phyloP scores from a whole-genome alignment of 2,113 vertebrate species.

The Eulemur macaco region DNA sequence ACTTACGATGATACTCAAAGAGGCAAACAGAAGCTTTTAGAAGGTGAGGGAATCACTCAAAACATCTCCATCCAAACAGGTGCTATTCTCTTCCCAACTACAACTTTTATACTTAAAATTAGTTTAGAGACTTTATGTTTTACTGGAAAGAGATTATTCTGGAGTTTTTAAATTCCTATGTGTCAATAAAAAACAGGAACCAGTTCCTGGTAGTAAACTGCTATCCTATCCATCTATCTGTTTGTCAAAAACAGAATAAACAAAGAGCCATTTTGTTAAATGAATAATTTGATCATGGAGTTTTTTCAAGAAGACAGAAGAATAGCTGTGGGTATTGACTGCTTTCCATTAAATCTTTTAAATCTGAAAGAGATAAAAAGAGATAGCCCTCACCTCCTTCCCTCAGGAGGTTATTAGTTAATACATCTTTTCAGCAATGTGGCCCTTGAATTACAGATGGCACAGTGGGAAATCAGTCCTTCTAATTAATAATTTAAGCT shows the following conservation, averaged over 20 bases:
- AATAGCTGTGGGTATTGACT: background rate
- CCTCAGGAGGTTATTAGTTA: background rate
- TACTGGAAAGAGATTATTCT: background rate
- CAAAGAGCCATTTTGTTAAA: background rate
- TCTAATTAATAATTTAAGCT: constrained; percentile 57
- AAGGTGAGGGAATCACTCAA: background rate
- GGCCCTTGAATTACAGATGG: constrained; percentile 26
- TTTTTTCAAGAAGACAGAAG: background rate
- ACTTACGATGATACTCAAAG: background rate
- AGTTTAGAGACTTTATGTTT: background rate
- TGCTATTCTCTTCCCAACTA: background rate
- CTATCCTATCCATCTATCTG: background rate
- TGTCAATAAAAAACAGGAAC: background rate
- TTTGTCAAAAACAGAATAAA: background rate
- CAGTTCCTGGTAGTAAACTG: background rate
- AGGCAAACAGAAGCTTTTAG: background rate
- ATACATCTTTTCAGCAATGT: background rate
- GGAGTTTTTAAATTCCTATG: background rate
- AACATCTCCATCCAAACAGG: background rate
- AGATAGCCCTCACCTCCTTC: background rate
- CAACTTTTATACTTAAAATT: background rate
- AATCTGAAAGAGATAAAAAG: background rate
- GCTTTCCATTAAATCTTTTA: constrained; percentile 28
- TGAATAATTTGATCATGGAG: background rate
- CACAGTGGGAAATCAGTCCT: background rate